A percentile compares a stretch with the other conserved stretches of the same genome.
phyloP scores from a whole-genome alignment of 1,140 invertebrate genomes.

The Reticulitermes speratus region DNA sequence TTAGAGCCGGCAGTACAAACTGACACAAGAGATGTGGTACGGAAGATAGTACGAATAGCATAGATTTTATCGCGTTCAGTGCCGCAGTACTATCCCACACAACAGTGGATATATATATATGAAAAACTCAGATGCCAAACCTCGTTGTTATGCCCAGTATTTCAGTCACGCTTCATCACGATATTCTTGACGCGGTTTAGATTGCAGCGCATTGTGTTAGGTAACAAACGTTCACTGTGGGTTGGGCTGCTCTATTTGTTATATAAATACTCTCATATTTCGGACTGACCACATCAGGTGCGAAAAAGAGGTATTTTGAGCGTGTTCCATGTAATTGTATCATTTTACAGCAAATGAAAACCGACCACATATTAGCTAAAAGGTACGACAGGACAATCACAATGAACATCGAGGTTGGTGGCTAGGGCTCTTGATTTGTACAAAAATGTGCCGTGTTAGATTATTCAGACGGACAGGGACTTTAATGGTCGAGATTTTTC shows the following conservation, averaged over 20 bases:
- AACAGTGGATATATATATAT: neutral
- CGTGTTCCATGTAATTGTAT: neutral
- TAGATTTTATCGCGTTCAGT: neutral
- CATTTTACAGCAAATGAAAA: neutral
- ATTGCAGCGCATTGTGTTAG: neutral
- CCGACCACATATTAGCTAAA: no score
- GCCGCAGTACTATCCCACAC: neutral
- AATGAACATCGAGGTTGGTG: no score
- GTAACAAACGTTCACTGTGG: neutral
- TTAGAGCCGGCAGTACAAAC: neutral
- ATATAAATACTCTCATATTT: neutral
- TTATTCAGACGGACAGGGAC: no score
- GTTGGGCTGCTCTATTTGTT: neutral
- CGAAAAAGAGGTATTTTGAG: neutral
- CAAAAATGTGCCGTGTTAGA: no score
- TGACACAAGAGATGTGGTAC: neutral
- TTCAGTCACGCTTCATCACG: neutral
- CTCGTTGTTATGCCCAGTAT: conserved; percentile 15
- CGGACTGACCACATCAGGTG: neutral
- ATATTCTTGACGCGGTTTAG: neutral
- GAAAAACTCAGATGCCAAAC: neutral
- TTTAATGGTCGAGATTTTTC: no score
- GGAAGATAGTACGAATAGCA: neutral
- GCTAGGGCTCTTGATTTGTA: no score
- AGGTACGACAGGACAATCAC: no score